Evolutionary conservation across 2,113 vertebrate species (phyloP), one percentile per base, ranked within the genome.

Genomic region (Chitala chitala): DNA sequence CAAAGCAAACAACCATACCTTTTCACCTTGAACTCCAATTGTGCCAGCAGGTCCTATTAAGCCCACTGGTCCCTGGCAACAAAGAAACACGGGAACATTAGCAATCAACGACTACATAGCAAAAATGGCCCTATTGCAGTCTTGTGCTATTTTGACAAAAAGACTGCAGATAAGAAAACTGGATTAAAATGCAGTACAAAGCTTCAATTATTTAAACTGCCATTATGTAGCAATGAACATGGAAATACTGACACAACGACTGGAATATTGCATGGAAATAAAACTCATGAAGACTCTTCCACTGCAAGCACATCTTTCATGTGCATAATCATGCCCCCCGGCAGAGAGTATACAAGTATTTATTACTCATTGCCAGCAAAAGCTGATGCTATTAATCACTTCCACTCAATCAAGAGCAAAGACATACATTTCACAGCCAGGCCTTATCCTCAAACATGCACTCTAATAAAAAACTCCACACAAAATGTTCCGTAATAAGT

Each of bases 1-100:
- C 5, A 69, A 54, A 78, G 71, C 40, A 59, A 64, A 78, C 69
- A 24, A 75, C 26, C 69, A 86, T 91, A 98, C 97, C 94, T 99
- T 99, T 92, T 99, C 97, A 75, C 97, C 96, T 42, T 87, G 82
- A 83, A 82, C 88, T 84, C 96, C 97, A 54, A 89, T 76, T 7
- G 84, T 81, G 12, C 97, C 97, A 78, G 83, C 79, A 80, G 92
- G 88, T 84, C 97, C 97, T 73, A 92, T 89, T 82, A 94, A 87
- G 59, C 96, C 97, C 61, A 84, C 46, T 55, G 90, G 87, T 80
- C 96, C 95, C 97, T 98, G 80, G 17, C 9, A 59, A 78, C 80
- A 78, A 70, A 66, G 66, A 83, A 73, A 53, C 15, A 61, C 40
- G 29, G 66, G 55, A 13, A 29, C 42, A 61, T 7, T 51, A 50